A percentile compares a stretch with the other conserved stretches of the same genome.
These are phyloP conservation scores for Onychomys leucogaster DNA, from an alignment of 2,797 vertebrate species.

Conservation along the genomic window DNA sequence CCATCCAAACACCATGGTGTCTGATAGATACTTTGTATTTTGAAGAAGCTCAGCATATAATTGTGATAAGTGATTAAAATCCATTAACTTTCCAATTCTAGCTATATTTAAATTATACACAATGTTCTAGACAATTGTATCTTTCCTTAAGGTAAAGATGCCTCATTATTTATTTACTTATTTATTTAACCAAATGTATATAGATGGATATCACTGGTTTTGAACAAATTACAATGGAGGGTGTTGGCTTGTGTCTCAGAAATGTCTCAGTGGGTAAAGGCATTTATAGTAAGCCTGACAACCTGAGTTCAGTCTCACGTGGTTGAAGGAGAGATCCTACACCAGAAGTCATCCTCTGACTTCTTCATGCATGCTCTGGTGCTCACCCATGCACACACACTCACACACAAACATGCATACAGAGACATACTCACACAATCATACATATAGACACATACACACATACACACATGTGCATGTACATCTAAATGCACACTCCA, in stretches of 20 bases:
- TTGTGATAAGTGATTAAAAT: conserved; percentile 32
- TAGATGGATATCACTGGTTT: not conserved
- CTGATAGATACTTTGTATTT: not conserved
- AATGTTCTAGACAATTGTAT: not conserved
- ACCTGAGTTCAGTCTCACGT: not conserved
- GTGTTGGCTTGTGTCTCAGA: not conserved
- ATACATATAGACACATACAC: not conserved
- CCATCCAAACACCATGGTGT: not conserved
- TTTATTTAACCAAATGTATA: not conserved
- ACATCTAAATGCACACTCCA: not conserved
- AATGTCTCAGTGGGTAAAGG: not conserved
- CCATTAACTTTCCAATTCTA: not conserved
- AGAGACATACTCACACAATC: not conserved
- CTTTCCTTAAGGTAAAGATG: not conserved
- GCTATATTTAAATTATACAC: not conserved
- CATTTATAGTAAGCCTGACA: not conserved
- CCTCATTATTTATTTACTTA: conserved; percentile 16
- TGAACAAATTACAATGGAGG: not conserved
- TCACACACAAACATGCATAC: not conserved
- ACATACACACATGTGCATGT: not conserved
- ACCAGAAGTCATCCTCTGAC: not conserved
- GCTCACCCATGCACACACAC: not conserved
- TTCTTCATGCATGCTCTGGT: not conserved
- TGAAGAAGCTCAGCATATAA: not conserved
- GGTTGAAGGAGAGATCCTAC: too few species aligned